Conservation (phyloP, 23 tunicate genomes). For the Trididemnum miniatum region DNA sequence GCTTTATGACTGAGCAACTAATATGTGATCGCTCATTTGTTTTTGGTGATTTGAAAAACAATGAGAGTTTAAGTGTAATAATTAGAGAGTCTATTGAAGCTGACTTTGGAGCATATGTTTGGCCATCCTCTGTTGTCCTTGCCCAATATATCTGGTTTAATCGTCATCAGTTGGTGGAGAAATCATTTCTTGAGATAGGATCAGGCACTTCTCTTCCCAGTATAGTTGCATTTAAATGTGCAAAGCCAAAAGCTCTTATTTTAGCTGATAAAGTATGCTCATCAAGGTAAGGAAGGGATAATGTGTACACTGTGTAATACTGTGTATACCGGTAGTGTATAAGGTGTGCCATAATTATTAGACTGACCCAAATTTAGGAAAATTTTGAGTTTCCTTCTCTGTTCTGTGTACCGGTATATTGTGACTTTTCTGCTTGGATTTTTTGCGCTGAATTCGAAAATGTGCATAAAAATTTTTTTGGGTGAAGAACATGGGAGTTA, state of each 20-base stretch:
- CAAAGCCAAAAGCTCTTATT: neutral
- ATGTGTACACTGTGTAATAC: no score
- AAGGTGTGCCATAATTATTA: no score
- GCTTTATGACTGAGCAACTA: no score
- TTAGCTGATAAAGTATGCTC: conserved; percentile 14
- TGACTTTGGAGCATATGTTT: conserved; percentile 14
- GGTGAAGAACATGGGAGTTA: no score
- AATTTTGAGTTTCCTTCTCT: no score
- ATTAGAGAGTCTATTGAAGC: conserved; percentile 5
- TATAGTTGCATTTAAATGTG: conserved; percentile 25
- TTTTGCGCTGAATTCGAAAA: no score
- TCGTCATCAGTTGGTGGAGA: neutral
- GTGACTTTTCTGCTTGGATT: no score
- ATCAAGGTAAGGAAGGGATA: conserved; percentile 29
- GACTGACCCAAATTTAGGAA: no score
- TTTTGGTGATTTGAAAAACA: neutral
- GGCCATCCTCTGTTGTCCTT: conserved; percentile 28
- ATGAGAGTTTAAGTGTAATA: neutral
- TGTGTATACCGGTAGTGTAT: no score
- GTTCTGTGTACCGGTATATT: no score
- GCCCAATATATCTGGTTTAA: conserved; percentile 29
- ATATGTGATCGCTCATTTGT: neutral
- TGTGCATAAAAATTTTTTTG: no score
- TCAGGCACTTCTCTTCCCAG: conserved; percentile 28
- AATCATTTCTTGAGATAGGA: conserved; percentile 26